These are phyloP conservation scores for Steatocranus sp. DNA, from an alignment of 2,797 vertebrate species.

Conservation along the genomic window DNA sequence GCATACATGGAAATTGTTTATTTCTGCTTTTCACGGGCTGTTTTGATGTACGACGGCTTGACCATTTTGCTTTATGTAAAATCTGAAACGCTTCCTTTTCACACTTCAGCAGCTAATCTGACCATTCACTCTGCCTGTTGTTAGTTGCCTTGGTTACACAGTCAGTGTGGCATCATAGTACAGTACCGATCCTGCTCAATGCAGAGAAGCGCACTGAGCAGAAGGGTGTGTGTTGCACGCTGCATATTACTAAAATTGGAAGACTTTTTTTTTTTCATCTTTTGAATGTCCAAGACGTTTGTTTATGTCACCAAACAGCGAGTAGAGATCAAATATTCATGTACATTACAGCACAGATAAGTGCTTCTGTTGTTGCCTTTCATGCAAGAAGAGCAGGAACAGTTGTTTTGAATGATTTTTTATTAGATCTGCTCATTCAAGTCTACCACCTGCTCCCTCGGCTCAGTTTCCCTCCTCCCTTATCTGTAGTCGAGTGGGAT, in stretches of 20 bases:
- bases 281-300: slow-evolving; percentile 27
- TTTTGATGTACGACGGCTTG: background rate
- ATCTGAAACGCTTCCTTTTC: slow-evolving; percentile 54
- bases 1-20: background rate
- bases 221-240: slow-evolving; percentile 27
- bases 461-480: slow-evolving; percentile 1
- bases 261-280: slow-evolving; percentile 1
- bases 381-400: slow-evolving; percentile 1
- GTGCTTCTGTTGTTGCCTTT: slow-evolving; percentile 33
- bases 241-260: slow-evolving; percentile 61
- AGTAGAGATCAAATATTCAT: slow-evolving; percentile 29
- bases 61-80: slow-evolving; percentile 34
- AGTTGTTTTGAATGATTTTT: slow-evolving; percentile 19
- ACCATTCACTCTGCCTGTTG: slow-evolving; percentile 70
- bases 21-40: background rate
- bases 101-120: slow-evolving; percentile 68
- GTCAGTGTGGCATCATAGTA: slow-evolving; percentile 65
- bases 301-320: slow-evolving; percentile 42
- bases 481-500: slow-evolving; percentile 13
- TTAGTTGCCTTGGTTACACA: slow-evolving; percentile 80
- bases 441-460: slow-evolving; percentile 34
- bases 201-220: slow-evolving; percentile 39
- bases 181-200: slow-evolving; percentile 50
- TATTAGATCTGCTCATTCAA: slow-evolving; percentile 25
- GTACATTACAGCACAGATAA: slow-evolving; percentile 9